Base-by-base conservation (phyloP, 1,140 invertebrate genomes). In the Drosophila lini region DNA sequence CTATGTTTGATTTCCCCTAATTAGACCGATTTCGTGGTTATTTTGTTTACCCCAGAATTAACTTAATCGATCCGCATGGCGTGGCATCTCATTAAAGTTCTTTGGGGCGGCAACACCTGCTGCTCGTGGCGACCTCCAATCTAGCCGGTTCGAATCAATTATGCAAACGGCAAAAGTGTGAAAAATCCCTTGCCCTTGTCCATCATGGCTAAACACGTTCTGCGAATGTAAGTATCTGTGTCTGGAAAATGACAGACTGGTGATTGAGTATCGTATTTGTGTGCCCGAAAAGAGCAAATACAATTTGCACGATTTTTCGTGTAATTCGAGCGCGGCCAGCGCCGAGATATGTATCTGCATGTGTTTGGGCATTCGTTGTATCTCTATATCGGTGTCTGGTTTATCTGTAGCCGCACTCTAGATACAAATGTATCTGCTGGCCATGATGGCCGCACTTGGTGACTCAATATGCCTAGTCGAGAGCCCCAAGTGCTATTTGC, bases 271-370 rank as follows among this genome's bases (percentile, higher is more conserved):
- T 84, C 67, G 74, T 71, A 65, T 84, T 67, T 74, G 59, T 53
- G 48, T 50, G 48, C 67, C 60, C 68, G 60, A 69, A 78, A 77
- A 88, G 78, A 82, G 82, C 68, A 88, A 86, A 86, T 74, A 88
- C 68, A 86, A 83, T 88, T 86, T 83, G 83, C 83, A 86, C 83
- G 83, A 88, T 88, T 86, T 86, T 77, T 59, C 53, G 40, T 78
- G 80, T 84, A 79, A 81, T 79, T 68, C 74, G 62, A 81, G 64
- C 64, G 63, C 48, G 58, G 42, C 57, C 64, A 67, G 16, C 55
- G 13, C 22, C 34, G 58, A 75, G 74, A 76, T 76, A 58, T 48
- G 47, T 67, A 76, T 76, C 73, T 76, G 61, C 65, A 50, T 70
- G 50, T 71, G 44, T 74, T 65, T 75, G 44, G 58, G 58, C 78